Evolutionary conservation across 1,140 invertebrate genomes (phyloP), one percentile per base, ranked within the genome.

Genomic region (Philopotamus ludificatus): DNA sequence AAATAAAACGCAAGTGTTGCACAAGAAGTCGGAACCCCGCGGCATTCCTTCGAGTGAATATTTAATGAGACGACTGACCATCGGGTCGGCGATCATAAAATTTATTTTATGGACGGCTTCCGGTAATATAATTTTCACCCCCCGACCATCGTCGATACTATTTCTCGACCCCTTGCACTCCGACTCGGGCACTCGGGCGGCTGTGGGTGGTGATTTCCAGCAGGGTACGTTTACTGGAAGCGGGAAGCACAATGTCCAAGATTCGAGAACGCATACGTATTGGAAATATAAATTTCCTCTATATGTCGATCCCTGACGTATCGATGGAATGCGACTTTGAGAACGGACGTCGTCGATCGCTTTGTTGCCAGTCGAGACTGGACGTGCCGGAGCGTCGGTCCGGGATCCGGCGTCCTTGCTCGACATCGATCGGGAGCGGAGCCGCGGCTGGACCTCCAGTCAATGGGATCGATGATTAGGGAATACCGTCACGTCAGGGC

Each of bases 51-150:
- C 53, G 20, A 57, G 63, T 65, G 63, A 65, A 65, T 65, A 65
- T 58, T 65, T 65, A 65, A 65, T 25, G 44, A 60, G 12, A 57
- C 25, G 34, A 22, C 50, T 65, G 63, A 65, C 63, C 63, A 53
- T 7, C 39, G 26, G 57, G 57, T 59, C 34, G 26, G 23, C 39
- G 63, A 60, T 65, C 63, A 41, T 65, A 65, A 65, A 65, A 49
- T 65, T 65, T 41, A 57, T 58, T 65, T 65, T 65, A 65, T 58
- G 26, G 63, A 26, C 44, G 44, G 54, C 34, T 23, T 54, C 41
- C 34, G 41, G 63, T 42, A 58, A 57, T 65, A 65, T 65, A 65
- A 65, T 65, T 65, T 65, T 65, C 50, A 50, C 53, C 63, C 53
- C 51, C 53, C 25, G 12, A 9, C 51, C n/a, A 54, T n/a, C 16